These are phyloP conservation scores for Eugnorisma glareosa DNA, from an alignment of 2,888 invertebrate species.

Conservation along the genomic window DNA sequence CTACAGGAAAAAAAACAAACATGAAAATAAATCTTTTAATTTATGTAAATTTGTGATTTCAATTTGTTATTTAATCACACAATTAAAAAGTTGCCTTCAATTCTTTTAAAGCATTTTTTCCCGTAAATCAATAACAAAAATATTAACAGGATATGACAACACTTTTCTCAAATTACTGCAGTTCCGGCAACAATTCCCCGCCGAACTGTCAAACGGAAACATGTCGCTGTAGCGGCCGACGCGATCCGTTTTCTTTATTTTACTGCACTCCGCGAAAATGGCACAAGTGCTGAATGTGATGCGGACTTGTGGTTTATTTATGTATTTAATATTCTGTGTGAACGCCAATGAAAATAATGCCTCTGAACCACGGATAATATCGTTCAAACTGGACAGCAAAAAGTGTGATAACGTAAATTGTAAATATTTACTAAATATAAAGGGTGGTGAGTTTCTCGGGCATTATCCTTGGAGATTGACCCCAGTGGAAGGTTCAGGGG, in stretches of 20 bases:
- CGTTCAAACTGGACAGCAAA: constrained; percentile 76
- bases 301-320: constrained; percentile 89
- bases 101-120: background rate
- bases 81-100: accelerated
- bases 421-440: constrained; percentile 87
- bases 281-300: constrained; percentile 79
- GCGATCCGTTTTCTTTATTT: constrained; percentile 76
- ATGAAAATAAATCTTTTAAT: too few species aligned
- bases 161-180: constrained; percentile 75
- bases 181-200: constrained; percentile 87
- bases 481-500: constrained; percentile 75
- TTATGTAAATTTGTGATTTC: background rate
- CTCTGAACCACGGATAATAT: constrained; percentile 78
- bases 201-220: constrained; percentile 84
- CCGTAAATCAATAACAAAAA: constrained; percentile 19
- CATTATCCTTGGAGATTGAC: constrained; percentile 87
- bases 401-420: constrained; percentile 79
- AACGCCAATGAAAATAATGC: constrained; percentile 69
- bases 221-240: constrained; percentile 78
- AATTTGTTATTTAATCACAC: accelerated
- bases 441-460: constrained; percentile 84
- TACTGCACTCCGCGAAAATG: constrained; percentile 79
- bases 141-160: constrained; percentile 80
- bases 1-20: background rate
- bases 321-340: constrained; percentile 79